phyloP scores from a whole-genome alignment of 2,888 invertebrate genomes.

The Petrolisthes manimaculis region DNA sequence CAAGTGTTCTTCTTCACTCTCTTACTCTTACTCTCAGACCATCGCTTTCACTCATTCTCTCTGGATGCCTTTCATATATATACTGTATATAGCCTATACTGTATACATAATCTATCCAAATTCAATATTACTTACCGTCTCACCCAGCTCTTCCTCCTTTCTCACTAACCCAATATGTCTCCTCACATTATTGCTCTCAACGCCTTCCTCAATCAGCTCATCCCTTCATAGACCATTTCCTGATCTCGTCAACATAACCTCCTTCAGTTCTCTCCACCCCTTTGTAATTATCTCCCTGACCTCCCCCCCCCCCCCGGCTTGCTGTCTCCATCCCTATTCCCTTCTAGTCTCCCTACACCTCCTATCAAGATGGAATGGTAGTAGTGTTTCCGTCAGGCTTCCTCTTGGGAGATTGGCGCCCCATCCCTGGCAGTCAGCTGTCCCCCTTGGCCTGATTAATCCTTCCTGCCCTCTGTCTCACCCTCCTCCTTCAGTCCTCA shows the following conservation, averaged over 20 bases:
- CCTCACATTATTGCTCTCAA: no score
- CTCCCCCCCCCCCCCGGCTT: no score
- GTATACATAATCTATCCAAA: not conserved
- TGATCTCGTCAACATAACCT: no score
- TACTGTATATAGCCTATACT: not conserved
- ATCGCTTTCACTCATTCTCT: not conserved
- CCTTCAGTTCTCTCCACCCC: no score
- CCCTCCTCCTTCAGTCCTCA: not conserved
- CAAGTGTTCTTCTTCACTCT: not conserved
- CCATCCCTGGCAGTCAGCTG: conserved; percentile 11
- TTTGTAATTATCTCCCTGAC: no score
- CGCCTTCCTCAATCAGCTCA: no score
- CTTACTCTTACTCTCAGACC: not conserved
- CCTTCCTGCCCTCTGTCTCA: not conserved
- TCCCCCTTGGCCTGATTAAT: not conserved
- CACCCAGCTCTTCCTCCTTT: not conserved
- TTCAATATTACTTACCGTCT: not conserved
- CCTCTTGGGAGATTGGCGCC: not conserved
- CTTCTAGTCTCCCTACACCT: not conserved
- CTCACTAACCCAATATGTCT: not conserved
- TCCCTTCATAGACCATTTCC: no score
- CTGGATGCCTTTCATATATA: not conserved
- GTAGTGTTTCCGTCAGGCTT: not conserved
- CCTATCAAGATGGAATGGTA: not conserved
- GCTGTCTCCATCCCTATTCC: no score